Evolutionary conservation across 2,888 invertebrate genomes (phyloP).

Genomic region (Orgyia antiqua): DNA sequence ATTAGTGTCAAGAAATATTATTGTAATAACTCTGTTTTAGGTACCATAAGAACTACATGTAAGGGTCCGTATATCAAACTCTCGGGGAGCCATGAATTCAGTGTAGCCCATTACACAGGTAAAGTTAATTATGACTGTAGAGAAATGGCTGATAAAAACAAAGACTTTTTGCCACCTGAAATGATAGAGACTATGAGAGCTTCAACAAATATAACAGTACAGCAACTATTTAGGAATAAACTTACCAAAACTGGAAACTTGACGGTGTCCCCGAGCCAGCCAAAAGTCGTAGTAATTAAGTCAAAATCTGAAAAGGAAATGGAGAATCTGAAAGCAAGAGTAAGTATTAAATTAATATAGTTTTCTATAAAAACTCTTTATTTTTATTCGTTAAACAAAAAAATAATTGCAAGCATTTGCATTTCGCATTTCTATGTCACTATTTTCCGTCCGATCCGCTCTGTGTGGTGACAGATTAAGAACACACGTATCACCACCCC

Average conservation of each 20-base stretch:
- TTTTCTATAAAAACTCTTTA: not conserved
- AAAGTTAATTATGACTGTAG: constrained; percentile 90
- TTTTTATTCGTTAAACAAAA: too few relatives aligned
- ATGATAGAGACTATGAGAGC: constrained; percentile 91
- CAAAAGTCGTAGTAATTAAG: constrained; percentile 43
- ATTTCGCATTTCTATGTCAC: too few relatives aligned
- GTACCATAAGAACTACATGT: constrained; percentile 72
- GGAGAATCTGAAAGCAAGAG: constrained; percentile 72
- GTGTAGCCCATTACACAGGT: constrained; percentile 94
- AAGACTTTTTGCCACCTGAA: constrained; percentile 93
- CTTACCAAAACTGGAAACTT: constrained; percentile 92
- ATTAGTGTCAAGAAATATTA: too few relatives aligned
- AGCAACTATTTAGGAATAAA: constrained; percentile 89
- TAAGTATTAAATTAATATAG: constrained; percentile 32
- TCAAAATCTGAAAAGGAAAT: constrained; percentile 68
- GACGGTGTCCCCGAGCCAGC: constrained; percentile 73
- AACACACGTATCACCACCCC: too few relatives aligned
- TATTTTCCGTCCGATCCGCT: too few relatives aligned
- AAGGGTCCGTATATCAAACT: constrained; percentile 76
- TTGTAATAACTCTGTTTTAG: too few relatives aligned
- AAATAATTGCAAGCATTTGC: too few relatives aligned
- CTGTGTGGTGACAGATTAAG: too few relatives aligned
- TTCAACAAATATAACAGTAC: constrained; percentile 83
- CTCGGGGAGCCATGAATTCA: constrained; percentile 83
- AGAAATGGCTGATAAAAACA: constrained; percentile 92